Percentiles rank a stretch among this genome's conserved stretches.
Evolutionary conservation across 2,797 vertebrate species (phyloP).

Genomic region (Florisuga fusca): DNA sequence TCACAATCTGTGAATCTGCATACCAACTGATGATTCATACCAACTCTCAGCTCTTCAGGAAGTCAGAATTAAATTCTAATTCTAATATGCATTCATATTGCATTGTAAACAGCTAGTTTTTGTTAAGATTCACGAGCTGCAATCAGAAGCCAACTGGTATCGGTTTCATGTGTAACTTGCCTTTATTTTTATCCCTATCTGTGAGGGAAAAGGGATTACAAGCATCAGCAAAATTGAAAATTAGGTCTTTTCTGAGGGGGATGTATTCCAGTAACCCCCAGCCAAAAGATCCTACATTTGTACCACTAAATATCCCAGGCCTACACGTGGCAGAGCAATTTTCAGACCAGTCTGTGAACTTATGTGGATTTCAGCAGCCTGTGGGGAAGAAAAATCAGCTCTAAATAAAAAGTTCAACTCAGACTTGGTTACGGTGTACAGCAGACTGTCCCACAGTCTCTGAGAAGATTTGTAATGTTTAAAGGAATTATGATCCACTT

Average conservation of each 20-base stretch:
- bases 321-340: constrained; percentile 13
- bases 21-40: neutral
- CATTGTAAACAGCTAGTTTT: neutral
- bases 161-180: neutral
- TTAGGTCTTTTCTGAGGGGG: neutral
- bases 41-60: neutral
- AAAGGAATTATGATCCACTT: neutral
- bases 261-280: constrained; percentile 33
- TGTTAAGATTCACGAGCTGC: neutral
- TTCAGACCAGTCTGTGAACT: constrained; percentile 19
- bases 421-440: neutral
- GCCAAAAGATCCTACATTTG: neutral
- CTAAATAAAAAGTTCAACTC: constrained; percentile 3
- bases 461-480: neutral
- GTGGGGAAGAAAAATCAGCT: neutral
- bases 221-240: constrained; percentile 21
- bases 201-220: neutral
- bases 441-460: neutral
- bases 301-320: constrained; percentile 34
- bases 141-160: neutral
- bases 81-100: neutral
- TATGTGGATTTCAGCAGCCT: neutral
- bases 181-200: constrained; percentile 27
- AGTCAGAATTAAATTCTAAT: neutral
- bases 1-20: neutral